Evolutionary conservation across 92 coral and sea anemone genomes (phyloP).

Genomic region (Porites cylindrica): DNA sequence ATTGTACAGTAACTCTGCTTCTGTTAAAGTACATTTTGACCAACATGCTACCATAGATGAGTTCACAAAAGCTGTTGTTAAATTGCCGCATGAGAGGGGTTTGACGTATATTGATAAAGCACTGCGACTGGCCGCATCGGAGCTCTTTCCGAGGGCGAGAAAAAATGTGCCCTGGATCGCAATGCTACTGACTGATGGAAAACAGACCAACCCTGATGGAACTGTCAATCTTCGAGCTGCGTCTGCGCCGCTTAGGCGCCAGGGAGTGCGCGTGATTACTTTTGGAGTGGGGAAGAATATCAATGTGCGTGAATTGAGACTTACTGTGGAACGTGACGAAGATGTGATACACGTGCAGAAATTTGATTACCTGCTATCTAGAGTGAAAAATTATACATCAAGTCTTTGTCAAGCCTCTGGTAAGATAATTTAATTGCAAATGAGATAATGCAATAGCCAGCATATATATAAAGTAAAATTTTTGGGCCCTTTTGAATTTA

Average conservation of each 20-base stretch:
- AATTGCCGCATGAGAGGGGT: constrained; percentile 48
- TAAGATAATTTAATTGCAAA: background rate
- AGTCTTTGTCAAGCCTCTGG: constrained; percentile 46
- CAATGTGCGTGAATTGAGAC: constrained; percentile 52
- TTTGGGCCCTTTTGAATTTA: too few species aligned
- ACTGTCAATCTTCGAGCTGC: constrained; percentile 51
- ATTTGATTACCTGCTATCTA: constrained; percentile 59
- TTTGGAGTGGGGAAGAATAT: constrained; percentile 61
- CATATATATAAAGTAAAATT: too few species aligned
- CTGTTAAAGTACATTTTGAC: constrained; percentile 57
- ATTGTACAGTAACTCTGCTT: constrained; percentile 66
- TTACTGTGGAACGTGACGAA: constrained; percentile 65
- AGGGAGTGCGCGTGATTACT: constrained; percentile 57
- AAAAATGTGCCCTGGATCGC: constrained; percentile 68
- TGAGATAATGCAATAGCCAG: background rate
- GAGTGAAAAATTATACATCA: constrained; percentile 30
- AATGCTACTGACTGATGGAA: constrained; percentile 74
- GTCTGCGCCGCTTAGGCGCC: constrained; percentile 51
- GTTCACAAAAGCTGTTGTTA: constrained; percentile 48
- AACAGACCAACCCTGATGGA: constrained; percentile 66
- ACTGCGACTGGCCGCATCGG: constrained; percentile 53
- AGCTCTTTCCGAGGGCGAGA: constrained; percentile 51
- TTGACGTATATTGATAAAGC: constrained; percentile 78
- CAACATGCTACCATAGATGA: constrained; percentile 46
- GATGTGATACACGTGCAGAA: constrained; percentile 63